Evolutionary conservation across 2,113 vertebrate genomes (phyloP).

Genomic region (Gambusia holbrooki): DNA sequence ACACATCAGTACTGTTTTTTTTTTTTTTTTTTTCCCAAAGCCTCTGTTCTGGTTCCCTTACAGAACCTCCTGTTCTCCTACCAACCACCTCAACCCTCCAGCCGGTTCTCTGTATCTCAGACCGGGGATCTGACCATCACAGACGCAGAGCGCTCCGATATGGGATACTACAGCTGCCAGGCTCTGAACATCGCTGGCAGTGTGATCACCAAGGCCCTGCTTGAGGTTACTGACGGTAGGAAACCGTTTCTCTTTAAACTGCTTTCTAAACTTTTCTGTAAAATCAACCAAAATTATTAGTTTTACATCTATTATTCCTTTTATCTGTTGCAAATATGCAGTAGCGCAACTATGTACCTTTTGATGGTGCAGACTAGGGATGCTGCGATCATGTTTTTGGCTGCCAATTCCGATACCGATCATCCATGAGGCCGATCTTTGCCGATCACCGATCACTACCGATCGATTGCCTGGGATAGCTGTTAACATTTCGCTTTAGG

Average conservation of each 20-base stretch:
- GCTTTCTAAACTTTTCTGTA: background rate
- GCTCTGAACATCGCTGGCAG: conserved; percentile 98
- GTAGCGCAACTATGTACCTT: too few species aligned
- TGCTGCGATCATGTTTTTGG: too few species aligned
- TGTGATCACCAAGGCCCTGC: conserved; percentile 96
- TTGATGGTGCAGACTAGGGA: too few species aligned
- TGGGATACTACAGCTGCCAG: conserved; percentile 98
- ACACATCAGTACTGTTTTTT: background rate
- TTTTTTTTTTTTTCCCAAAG: too few species aligned
- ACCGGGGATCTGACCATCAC: conserved; percentile 96
- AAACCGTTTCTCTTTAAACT: conserved; percentile 20
- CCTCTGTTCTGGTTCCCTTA: conserved; percentile 10
- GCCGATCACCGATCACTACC: too few species aligned
- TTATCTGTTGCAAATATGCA: background rate
- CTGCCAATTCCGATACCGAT: too few species aligned
- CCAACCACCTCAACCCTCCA: conserved; percentile 94
- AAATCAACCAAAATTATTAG: background rate
- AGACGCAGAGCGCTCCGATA: conserved; percentile 90
- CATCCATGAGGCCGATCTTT: too few species aligned
- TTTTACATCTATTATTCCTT: background rate
- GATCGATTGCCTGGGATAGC: too few species aligned
- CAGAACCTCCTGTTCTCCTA: conserved; percentile 98
- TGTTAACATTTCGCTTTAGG: too few species aligned
- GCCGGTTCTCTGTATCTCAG: conserved; percentile 96
- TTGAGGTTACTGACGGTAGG: conserved; percentile 98